These are phyloP conservation scores for Notamacropus eugenii DNA, from an alignment of 2,797 vertebrate species.

Conservation along the genomic window DNA sequence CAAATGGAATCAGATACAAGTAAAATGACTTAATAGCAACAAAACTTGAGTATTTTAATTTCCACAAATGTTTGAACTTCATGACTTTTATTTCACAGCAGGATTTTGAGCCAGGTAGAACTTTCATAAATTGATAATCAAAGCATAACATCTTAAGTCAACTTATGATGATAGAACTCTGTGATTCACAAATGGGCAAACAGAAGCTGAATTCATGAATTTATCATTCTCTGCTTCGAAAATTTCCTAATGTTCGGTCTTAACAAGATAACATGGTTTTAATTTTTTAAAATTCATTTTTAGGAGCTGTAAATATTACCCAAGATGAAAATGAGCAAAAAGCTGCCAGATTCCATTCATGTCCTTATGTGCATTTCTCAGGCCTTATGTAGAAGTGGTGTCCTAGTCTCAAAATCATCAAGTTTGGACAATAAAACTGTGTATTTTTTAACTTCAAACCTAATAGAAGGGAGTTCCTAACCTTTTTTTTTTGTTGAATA, in stretches of 20 bases:
- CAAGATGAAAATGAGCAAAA: neutral
- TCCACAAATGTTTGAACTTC: constrained; percentile 44
- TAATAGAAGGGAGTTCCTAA: neutral
- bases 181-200: constrained; percentile 14
- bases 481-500: neutral
- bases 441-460: neutral
- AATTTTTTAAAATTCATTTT: neutral
- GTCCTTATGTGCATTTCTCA: neutral
- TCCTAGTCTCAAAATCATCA: neutral
- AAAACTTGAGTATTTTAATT: constrained; percentile 2
- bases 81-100: neutral
- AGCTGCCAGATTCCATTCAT: neutral
- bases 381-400: neutral
- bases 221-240: constrained; percentile 10
- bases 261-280: neutral
- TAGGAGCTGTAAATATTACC: neutral
- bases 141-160: constrained; percentile 39
- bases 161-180: constrained; percentile 16
- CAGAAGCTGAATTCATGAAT: constrained; percentile 41
- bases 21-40: neutral
- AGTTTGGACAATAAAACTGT: neutral
- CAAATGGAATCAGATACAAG: neutral
- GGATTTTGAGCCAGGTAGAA: neutral
- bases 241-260: neutral
- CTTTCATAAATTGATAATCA: constrained; percentile 7